A percentile compares a stretch with the other conserved stretches of the same genome.
Conservation (phyloP, 2,797 vertebrate genomes). For the Nyctibius grandis region DNA sequence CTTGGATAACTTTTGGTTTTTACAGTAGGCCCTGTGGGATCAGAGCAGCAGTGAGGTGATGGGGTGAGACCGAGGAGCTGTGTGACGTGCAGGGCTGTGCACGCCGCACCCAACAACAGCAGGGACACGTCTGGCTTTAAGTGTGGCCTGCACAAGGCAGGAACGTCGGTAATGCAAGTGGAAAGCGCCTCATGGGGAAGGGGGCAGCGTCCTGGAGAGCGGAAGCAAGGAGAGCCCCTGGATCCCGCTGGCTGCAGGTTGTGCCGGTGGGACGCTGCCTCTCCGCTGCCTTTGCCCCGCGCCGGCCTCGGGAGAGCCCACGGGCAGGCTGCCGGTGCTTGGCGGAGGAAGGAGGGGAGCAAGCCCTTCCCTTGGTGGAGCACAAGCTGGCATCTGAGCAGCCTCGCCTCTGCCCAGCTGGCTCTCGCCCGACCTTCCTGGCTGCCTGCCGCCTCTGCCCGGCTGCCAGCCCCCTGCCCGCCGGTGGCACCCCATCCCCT, state of each 20-base stretch:
- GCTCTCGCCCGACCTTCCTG: background rate
- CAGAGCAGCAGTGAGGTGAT: background rate
- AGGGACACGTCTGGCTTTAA: fast-evolving
- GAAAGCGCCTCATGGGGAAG: background rate
- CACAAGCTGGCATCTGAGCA: background rate
- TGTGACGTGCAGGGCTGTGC: background rate
- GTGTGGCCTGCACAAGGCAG: fast-evolving
- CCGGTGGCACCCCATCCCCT: background rate
- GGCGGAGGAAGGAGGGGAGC: background rate
- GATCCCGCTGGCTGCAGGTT: fast-evolving
- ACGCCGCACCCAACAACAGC: fast-evolving
- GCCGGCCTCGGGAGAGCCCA: background rate
- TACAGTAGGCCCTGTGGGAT: background rate
- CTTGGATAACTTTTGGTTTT: background rate
- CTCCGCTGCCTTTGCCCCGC: background rate
- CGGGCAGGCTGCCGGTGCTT: fast-evolving
- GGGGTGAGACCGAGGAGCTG: background rate
- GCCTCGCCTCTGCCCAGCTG: background rate
- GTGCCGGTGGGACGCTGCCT: background rate
- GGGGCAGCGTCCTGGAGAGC: background rate
- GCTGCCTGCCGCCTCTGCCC: background rate
- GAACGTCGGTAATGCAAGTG: background rate
- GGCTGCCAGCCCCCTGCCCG: background rate
- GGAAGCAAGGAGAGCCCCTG: background rate
- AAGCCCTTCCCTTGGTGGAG: background rate